Conservation (phyloP, 2,888 invertebrate species). For the Syrphus vitripennis region DNA sequence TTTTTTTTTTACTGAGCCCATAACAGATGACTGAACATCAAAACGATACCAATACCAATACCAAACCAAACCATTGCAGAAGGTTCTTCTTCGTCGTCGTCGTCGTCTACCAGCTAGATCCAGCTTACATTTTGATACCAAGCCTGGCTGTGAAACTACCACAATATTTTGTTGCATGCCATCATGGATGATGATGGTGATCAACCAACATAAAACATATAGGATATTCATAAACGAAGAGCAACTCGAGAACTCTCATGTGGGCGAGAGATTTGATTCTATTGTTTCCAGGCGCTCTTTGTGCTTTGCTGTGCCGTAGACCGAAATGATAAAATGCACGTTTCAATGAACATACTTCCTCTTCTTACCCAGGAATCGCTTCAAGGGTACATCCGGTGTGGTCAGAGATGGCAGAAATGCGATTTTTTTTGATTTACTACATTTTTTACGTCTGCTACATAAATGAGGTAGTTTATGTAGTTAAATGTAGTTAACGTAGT, state of each 20-base stretch:
- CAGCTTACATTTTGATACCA: background rate
- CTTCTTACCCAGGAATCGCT: slow-evolving; percentile 34
- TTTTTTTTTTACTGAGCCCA: background rate
- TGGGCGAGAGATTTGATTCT: slow-evolving; percentile 29
- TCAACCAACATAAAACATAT: background rate
- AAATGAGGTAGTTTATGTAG: too few species aligned
- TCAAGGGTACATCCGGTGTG: slow-evolving; percentile 70
- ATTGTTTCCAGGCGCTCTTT: slow-evolving; percentile 26
- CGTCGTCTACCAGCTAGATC: background rate
- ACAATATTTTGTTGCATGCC: slow-evolving; percentile 46
- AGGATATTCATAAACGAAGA: background rate
- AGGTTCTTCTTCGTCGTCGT: slow-evolving; percentile 1
- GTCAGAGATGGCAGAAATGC: too few species aligned
- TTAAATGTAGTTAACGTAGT: too few species aligned
- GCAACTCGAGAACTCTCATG: background rate
- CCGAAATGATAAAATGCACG: slow-evolving; percentile 54
- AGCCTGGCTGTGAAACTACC: slow-evolving; percentile 7
- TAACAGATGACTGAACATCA: slow-evolving; percentile 39
- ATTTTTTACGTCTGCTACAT: too few species aligned
- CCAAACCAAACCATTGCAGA: slow-evolving; percentile 14
- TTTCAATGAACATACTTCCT: slow-evolving; percentile 69
- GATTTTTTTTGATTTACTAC: too few species aligned
- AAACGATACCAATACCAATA: slow-evolving; percentile 22
- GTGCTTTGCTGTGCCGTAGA: background rate
- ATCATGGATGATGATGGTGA: slow-evolving; percentile 33